Evolutionary conservation across 2,797 vertebrate species (phyloP).

Genomic region (Artibeus lituratus): DNA sequence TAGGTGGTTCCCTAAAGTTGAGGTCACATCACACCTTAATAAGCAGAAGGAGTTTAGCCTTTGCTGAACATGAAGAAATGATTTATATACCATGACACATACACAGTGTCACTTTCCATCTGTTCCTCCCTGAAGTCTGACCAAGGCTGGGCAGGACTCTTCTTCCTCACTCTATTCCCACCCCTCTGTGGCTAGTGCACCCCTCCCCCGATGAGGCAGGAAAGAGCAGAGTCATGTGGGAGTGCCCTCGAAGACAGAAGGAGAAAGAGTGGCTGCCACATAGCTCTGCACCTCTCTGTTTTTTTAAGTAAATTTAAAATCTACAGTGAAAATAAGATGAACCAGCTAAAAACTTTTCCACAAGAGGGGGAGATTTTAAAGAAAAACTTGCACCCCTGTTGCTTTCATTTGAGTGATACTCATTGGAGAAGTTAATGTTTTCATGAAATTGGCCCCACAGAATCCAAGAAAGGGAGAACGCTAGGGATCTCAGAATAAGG

Average conservation of each 20-base stretch:
- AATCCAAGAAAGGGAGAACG: not conserved
- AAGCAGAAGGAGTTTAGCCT: not conserved
- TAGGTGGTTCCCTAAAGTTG: not conserved
- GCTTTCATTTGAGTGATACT: not conserved
- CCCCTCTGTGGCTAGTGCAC: too few species aligned
- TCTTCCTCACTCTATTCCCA: not conserved
- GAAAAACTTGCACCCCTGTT: not conserved
- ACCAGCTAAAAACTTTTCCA: not conserved
- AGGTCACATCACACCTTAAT: not conserved
- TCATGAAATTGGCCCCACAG: not conserved
- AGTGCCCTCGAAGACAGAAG: too few species aligned
- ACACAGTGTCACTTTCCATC: not conserved
- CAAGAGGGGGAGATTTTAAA: not conserved
- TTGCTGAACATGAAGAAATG: not conserved
- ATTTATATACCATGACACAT: not conserved
- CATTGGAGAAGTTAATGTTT: not conserved
- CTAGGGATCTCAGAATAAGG: not conserved
- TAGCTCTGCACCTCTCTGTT: not conserved
- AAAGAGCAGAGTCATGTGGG: not conserved
- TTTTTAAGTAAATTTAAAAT: not conserved
- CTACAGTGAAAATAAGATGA: not conserved
- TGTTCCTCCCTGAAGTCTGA: not conserved
- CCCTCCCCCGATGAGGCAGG: too few species aligned
- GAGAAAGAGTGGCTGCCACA: not conserved
- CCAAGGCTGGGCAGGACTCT: not conserved